Percentiles rank a stretch among this genome's conserved stretches.
Conservation (phyloP, 2,888 invertebrate genomes). For the Brachypterus glaber region DNA sequence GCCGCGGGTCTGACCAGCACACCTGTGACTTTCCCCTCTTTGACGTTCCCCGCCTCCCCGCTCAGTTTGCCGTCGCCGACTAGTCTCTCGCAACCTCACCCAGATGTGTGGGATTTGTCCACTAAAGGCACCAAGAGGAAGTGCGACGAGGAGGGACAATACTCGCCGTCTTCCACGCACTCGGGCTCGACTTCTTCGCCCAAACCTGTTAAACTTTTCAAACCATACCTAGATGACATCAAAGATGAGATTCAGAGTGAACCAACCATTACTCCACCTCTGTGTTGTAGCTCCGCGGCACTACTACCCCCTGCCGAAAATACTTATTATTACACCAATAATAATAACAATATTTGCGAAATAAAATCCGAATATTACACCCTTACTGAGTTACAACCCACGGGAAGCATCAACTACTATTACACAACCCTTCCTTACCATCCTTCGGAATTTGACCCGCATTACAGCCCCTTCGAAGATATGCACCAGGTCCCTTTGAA, state of each 20-base stretch:
- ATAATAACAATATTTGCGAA: slow-evolving; percentile 28
- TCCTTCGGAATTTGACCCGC: slow-evolving; percentile 16
- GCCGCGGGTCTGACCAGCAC: slow-evolving; percentile 22
- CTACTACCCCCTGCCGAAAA: slow-evolving; percentile 2
- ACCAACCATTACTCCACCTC: slow-evolving; percentile 24
- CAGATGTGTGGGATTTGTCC: slow-evolving; percentile 39
- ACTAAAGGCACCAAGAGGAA: slow-evolving; percentile 29
- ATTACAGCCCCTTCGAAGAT: slow-evolving; percentile 25
- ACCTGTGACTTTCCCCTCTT: slow-evolving; percentile 27
- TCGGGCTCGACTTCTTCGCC: slow-evolving; percentile 22
- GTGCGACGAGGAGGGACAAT: slow-evolving; percentile 20
- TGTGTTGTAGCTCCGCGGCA: slow-evolving; percentile 40
- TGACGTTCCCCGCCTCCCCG: slow-evolving; percentile 18
- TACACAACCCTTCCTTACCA: slow-evolving; percentile 30
- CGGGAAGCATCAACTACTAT: slow-evolving; percentile 39
- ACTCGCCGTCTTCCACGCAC: slow-evolving; percentile 11
- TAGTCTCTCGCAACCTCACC: slow-evolving; percentile 21
- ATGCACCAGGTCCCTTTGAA: slow-evolving; percentile 25
- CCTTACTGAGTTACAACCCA: slow-evolving; percentile 39
- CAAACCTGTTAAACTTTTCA: slow-evolving; percentile 65
- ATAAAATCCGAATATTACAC: slow-evolving; percentile 32
- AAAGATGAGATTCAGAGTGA: slow-evolving; percentile 37
- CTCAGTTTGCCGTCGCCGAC: slow-evolving; percentile 13
- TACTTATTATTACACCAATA: slow-evolving; percentile 22
- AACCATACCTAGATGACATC: slow-evolving; percentile 64